Conservation (phyloP, 2,888 invertebrate genomes). For the Scaptomyza caliginosa region DNA sequence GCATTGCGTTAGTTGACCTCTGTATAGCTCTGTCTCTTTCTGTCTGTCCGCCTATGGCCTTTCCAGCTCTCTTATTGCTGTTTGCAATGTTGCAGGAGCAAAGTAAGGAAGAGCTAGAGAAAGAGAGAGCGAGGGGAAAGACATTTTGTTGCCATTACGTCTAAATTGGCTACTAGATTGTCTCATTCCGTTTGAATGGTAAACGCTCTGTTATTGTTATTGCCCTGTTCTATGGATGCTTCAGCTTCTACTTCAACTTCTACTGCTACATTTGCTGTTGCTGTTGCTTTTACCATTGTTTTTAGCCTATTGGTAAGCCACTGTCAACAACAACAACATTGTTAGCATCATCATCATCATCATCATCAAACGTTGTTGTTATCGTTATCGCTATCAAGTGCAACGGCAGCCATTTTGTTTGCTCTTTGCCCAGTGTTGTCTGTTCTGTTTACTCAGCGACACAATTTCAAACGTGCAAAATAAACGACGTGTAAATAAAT, state of each 20-base stretch:
- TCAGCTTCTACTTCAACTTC: not conserved
- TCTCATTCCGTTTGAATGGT: constrained; percentile 71
- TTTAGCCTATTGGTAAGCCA: constrained; percentile 29
- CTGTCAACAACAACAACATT: constrained; percentile 30
- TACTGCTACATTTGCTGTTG: not conserved
- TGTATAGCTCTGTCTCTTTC: constrained; percentile 1
- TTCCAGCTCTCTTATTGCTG: constrained; percentile 35
- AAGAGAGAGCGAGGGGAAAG: constrained; percentile 12
- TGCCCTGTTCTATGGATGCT: constrained; percentile 28
- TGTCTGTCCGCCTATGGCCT: constrained; percentile 15
- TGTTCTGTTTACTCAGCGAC: not conserved
- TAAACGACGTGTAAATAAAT: constrained; percentile 72
- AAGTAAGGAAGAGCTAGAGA: not conserved
- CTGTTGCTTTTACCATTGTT: constrained; percentile 14
- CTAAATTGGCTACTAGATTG: constrained; percentile 73
- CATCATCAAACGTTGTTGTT: constrained; percentile 9
- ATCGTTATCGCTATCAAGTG: constrained; percentile 37
- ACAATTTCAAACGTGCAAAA: constrained; percentile 8
- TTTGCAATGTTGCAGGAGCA: constrained; percentile 46
- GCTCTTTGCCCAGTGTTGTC: not conserved
- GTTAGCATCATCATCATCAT: constrained; percentile 16
- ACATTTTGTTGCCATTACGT: constrained; percentile 73
- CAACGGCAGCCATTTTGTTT: constrained; percentile 32
- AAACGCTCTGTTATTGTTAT: constrained; percentile 75
- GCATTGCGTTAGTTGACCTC: not conserved